Evolutionary conservation across 2,888 invertebrate species (phyloP).

Genomic region (Lithophane socia): DNA sequence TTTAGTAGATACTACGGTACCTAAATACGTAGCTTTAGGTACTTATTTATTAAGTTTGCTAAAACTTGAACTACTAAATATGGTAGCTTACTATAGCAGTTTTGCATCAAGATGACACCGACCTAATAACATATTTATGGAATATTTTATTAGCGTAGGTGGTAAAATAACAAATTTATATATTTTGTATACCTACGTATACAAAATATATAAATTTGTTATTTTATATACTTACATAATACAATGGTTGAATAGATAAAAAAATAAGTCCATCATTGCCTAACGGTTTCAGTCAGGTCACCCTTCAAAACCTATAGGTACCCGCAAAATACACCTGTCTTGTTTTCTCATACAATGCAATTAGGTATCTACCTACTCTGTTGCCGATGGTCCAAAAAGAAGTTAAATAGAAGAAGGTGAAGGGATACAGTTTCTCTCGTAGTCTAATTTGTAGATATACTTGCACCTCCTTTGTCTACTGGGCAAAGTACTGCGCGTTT

Average conservation of each 20-base stretch:
- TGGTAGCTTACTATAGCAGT: too few species aligned
- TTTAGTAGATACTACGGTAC: not conserved
- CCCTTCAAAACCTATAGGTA: not conserved
- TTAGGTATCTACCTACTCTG: not conserved
- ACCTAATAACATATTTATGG: too few species aligned
- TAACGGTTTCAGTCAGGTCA: not conserved
- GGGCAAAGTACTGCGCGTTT: rapidly evolving
- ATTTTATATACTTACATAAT: not conserved
- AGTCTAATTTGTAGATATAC: not conserved
- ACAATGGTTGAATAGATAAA: not conserved
- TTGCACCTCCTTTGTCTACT: not conserved
- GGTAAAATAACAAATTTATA: too few species aligned
- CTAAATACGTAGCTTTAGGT: too few species aligned
- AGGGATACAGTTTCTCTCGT: not conserved
- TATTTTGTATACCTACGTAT: too few species aligned
- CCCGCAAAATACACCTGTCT: not conserved
- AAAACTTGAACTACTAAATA: not conserved
- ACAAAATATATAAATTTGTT: not conserved
- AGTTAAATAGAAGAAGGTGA: too few species aligned
- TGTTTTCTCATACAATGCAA: constrained; percentile 4
- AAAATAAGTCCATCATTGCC: not conserved
- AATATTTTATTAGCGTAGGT: too few species aligned
- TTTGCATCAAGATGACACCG: too few species aligned
- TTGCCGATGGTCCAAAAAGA: constrained; percentile 7
- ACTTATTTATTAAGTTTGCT: not conserved